phyloP scores from a whole-genome alignment of 2,888 invertebrate species.

The Cantharis rufa region DNA sequence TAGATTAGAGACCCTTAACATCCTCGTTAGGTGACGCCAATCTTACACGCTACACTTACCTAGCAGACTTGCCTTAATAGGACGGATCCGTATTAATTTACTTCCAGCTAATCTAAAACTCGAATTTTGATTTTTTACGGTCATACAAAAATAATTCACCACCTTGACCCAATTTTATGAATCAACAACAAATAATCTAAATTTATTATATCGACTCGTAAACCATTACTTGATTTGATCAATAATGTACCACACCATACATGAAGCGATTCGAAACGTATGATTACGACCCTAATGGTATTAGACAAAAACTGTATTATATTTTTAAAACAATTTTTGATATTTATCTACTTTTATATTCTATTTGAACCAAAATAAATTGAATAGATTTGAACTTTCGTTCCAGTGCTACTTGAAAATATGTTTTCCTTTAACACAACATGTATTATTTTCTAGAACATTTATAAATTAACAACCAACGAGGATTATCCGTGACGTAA shows the following conservation, averaged over 20 bases:
- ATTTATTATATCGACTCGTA: background rate
- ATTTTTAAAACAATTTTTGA: background rate
- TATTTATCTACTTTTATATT: background rate
- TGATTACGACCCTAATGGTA: background rate
- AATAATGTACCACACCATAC: background rate
- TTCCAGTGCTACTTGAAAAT: background rate
- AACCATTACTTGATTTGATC: background rate
- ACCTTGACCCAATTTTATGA: background rate
- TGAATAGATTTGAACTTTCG: background rate
- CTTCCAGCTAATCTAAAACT: background rate
- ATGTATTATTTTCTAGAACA: too few relatives aligned
- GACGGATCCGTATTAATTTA: background rate
- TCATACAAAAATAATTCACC: background rate
- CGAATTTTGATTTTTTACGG: background rate
- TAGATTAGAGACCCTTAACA: background rate
- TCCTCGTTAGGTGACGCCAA: background rate
- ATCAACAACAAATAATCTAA: background rate
- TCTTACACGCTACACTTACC: background rate
- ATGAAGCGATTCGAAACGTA: background rate
- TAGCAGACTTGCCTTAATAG: background rate
- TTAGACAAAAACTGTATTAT: background rate
- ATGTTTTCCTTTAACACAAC: background rate
- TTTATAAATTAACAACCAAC: too few relatives aligned
- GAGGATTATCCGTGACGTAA: too few relatives aligned
- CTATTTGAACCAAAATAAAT: background rate